phyloP scores from a whole-genome alignment of 1,140 invertebrate genomes.

The Scaptomyza hsui region DNA sequence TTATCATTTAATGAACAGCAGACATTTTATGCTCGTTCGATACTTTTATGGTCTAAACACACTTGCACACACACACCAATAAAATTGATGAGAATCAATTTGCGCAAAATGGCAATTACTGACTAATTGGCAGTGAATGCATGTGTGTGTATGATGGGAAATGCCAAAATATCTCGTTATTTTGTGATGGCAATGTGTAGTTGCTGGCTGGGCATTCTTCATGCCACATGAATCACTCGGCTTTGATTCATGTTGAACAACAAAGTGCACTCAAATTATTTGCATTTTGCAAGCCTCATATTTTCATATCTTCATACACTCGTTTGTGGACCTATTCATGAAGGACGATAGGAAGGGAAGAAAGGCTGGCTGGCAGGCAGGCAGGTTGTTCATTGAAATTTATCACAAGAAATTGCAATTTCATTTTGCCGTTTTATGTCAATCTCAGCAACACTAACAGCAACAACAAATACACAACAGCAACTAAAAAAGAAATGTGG shows the following conservation, averaged over 20 bases:
- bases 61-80: background rate
- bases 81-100: slow-evolving; percentile 19
- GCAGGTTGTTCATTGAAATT: slow-evolving; percentile 66
- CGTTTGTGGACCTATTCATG: background rate
- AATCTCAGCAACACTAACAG: slow-evolving; percentile 42
- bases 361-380: background rate
- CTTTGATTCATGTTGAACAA: slow-evolving; percentile 41
- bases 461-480: slow-evolving; percentile 14
- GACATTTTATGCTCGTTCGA: background rate
- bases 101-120: slow-evolving; percentile 19
- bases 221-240: slow-evolving; percentile 20
- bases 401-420: slow-evolving; percentile 80
- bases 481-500: slow-evolving; percentile 1
- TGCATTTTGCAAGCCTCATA: slow-evolving; percentile 48
- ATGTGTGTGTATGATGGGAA: background rate
- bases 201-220: slow-evolving; percentile 9
- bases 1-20: background rate
- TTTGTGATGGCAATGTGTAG: background rate
- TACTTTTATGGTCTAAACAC: background rate
- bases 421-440: slow-evolving; percentile 75
- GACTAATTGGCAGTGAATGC: slow-evolving; percentile 17
- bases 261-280: slow-evolving; percentile 66
- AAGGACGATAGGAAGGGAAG: too few species aligned
- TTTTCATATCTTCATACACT: slow-evolving; percentile 36
- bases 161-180: slow-evolving; percentile 8